Conservation (phyloP, 2,888 invertebrate genomes). For the Abrostola tripartita region DNA sequence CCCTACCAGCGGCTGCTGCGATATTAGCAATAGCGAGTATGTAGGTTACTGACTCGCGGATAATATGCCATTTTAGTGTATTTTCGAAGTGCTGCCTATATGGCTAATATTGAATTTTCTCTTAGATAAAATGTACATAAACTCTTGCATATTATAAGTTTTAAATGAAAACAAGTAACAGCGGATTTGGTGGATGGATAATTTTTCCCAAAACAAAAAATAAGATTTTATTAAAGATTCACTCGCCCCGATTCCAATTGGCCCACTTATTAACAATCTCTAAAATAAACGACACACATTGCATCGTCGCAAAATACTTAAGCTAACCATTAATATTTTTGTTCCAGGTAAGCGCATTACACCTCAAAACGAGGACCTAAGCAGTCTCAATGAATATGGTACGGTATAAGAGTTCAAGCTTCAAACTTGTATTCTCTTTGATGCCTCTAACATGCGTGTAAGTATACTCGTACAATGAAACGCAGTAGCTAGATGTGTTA, state of each 20-base stretch:
- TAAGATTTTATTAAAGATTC: no score
- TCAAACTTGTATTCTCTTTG: slow-evolving; percentile 44
- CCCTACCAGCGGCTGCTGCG: neutral
- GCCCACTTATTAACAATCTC: no score
- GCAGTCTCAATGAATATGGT: slow-evolving; percentile 29
- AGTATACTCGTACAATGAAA: slow-evolving; percentile 38
- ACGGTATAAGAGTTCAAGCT: slow-evolving; percentile 35
- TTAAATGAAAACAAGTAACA: no score
- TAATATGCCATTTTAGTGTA: neutral
- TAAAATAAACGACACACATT: no score
- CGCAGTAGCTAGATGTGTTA: slow-evolving; percentile 39
- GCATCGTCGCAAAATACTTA: no score
- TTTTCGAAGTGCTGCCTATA: no score
- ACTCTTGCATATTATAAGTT: no score
- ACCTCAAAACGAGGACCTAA: slow-evolving; percentile 14
- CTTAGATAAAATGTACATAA: no score
- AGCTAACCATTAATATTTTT: slow-evolving; percentile 21
- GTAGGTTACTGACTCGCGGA: neutral
- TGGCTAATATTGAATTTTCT: no score
- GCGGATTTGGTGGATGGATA: no score
- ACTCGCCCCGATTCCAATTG: no score
- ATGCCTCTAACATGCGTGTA: slow-evolving; percentile 46
- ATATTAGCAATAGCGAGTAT: neutral
- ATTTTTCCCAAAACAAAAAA: no score
- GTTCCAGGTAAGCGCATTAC: slow-evolving; percentile 42